Conservation (phyloP, 2,113 vertebrate genomes). For the Pyrgilauda ruficollis region DNA sequence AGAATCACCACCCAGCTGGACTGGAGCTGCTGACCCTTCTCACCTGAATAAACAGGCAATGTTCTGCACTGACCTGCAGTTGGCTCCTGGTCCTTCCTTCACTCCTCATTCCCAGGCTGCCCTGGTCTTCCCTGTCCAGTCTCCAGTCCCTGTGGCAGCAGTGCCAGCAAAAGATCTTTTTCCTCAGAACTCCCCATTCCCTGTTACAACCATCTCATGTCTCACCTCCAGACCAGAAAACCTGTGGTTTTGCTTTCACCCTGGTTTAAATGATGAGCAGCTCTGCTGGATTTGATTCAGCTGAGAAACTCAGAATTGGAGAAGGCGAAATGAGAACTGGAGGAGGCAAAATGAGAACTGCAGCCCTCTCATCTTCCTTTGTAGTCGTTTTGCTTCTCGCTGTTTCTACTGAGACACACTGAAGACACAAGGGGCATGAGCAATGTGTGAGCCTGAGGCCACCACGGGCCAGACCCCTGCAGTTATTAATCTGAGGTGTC, state of each 20-base stretch:
- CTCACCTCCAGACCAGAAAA: not conserved
- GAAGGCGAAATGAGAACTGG: rapidly evolving
- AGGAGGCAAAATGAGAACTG: rapidly evolving
- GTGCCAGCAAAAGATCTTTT: not conserved
- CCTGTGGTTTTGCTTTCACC: rapidly evolving
- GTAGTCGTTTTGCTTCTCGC: not conserved
- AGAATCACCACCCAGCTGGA: not conserved
- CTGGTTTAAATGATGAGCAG: not conserved
- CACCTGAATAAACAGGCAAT: not conserved
- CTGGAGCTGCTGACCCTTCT: not conserved
- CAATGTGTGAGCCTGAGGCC: not conserved
- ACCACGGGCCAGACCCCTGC: rapidly evolving
- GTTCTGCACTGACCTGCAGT: rapidly evolving
- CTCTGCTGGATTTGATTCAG: not conserved
- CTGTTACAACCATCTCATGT: rapidly evolving
- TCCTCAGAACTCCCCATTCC: not conserved
- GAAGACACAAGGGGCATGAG: rapidly evolving
- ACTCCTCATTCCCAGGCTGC: not conserved
- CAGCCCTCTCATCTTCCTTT: not conserved
- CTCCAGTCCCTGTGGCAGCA: not conserved
- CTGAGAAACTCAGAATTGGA: not conserved
- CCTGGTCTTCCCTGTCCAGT: rapidly evolving
- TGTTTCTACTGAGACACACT: not conserved
- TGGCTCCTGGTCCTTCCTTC: not conserved
- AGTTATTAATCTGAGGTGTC: not conserved